A percentile compares a stretch with the other conserved stretches of the same genome.
Evolutionary conservation across 2,113 vertebrate genomes (phyloP).

Genomic region (Datnioides undecimradiatus): DNA sequence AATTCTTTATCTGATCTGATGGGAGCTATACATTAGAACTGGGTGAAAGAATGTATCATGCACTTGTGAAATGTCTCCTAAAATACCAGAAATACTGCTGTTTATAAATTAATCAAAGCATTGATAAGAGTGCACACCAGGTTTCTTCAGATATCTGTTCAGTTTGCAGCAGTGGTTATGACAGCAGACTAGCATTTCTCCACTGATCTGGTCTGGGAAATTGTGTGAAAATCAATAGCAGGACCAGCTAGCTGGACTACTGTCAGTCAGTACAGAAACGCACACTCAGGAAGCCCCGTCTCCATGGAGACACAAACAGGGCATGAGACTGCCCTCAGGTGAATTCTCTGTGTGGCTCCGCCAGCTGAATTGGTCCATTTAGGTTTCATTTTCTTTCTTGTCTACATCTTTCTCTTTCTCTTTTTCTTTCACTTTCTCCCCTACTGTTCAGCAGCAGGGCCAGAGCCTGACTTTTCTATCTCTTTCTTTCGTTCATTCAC

Average conservation of each 20-base stretch:
- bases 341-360: conserved; percentile 69
- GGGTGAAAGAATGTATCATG: conserved; percentile 7
- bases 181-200: conserved; percentile 30
- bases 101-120: background rate
- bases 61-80: conserved; percentile 7
- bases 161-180: conserved; percentile 2
- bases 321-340: conserved; percentile 73
- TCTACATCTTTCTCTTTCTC: conserved; percentile 73
- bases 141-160: background rate
- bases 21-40: conserved; percentile 6
- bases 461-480: conserved; percentile 39
- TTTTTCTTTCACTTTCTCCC: conserved; percentile 69
- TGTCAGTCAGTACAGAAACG: conserved; percentile 64
- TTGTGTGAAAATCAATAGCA: conserved; percentile 65
- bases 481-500: conserved; percentile 60
- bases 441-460: conserved; percentile 54
- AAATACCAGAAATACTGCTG: background rate
- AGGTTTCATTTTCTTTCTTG: conserved; percentile 77
- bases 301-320: conserved; percentile 81
- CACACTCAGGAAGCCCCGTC: conserved; percentile 67
- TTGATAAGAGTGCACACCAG: background rate
- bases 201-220: conserved; percentile 40
- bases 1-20: conserved; percentile 40
- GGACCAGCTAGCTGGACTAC: conserved; percentile 48
- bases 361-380: conserved; percentile 74